phyloP scores from a whole-genome alignment of 2,113 vertebrate species.

The Boulengeromyrus knoepffleri region DNA sequence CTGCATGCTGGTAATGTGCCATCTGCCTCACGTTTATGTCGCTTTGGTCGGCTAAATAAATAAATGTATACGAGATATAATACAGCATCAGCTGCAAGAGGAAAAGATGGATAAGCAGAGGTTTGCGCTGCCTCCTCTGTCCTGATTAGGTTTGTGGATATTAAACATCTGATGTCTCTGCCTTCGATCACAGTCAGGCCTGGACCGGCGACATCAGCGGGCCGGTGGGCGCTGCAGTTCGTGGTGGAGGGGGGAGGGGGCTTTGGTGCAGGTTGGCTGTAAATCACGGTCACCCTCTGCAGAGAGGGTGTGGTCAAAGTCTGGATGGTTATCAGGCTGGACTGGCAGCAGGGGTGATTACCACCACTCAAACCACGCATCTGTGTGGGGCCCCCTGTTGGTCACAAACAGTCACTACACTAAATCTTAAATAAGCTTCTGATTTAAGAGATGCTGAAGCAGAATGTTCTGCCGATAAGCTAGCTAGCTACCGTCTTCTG shows the following conservation, averaged over 20 bases:
- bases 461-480: neutral
- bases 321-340: neutral
- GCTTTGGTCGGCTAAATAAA: neutral
- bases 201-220: neutral
- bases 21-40: neutral
- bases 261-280: neutral
- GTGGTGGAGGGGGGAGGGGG: too few relatives aligned
- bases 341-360: too few relatives aligned
- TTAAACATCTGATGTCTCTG: neutral
- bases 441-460: neutral
- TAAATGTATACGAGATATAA: neutral
- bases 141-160: neutral
- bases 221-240: neutral
- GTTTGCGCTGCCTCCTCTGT: neutral
- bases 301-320: neutral
- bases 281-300: neutral
- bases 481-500: neutral
- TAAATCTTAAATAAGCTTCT: neutral
- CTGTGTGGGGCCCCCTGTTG: too few relatives aligned
- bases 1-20: neutral
- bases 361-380: too few relatives aligned
- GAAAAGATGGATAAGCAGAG: too few relatives aligned
- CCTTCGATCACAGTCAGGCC: neutral
- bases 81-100: neutral
- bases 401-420: neutral